Evolutionary conservation across 2,888 invertebrate genomes (phyloP).

Genomic region (Lepidochrysops patricia): DNA sequence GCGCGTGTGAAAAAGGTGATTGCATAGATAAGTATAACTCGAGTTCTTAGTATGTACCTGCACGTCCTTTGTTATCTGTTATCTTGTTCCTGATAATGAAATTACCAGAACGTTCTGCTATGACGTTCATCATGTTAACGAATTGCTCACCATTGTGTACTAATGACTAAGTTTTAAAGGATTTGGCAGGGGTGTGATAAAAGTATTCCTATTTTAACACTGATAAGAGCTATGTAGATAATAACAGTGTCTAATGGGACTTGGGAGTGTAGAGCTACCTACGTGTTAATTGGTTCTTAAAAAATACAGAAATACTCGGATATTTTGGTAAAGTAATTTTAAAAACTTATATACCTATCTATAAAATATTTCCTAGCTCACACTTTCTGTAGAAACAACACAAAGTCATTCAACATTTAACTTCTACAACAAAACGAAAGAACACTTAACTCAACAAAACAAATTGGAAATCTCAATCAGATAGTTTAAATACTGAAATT

Average conservation of each 20-base stretch:
- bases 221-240: neutral
- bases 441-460: neutral
- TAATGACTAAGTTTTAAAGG: neutral
- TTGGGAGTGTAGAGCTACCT: no score
- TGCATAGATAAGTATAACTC: neutral
- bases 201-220: neutral
- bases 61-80: conserved; percentile 1
- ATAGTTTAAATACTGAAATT: conserved; percentile 5
- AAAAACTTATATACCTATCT: no score
- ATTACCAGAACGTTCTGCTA: conserved; percentile 6
- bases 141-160: neutral
- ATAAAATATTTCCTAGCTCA: no score
- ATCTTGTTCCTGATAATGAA: conserved; percentile 11
- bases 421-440: neutral
- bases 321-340: no score
- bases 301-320: no score
- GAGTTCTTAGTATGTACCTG: conserved; percentile 1
- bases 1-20: neutral
- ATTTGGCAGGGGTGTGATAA: neutral
- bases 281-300: neutral
- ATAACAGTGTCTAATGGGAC: neutral
- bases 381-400: no score
- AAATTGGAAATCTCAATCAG: conserved; percentile 4
- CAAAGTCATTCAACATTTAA: no score
- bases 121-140: conserved; percentile 8